These are phyloP conservation scores for Netta rufina DNA, from an alignment of 2,797 vertebrate species.

Conservation along the genomic window DNA sequence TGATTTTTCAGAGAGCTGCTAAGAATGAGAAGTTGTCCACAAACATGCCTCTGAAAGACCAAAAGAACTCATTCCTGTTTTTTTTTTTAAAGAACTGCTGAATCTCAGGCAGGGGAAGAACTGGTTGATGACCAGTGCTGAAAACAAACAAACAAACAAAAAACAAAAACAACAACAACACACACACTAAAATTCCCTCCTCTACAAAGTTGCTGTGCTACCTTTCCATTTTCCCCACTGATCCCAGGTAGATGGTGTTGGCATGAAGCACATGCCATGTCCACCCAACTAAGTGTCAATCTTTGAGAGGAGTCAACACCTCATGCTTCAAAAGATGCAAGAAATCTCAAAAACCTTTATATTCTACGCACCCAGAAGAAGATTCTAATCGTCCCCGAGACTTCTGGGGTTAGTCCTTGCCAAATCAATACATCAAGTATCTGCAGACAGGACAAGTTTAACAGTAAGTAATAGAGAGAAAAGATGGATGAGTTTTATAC, in stretches of 20 bases:
- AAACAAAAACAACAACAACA: no score
- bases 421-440: neutral
- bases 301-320: neutral
- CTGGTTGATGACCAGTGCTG: neutral
- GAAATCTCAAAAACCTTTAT: neutral
- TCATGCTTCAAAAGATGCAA: neutral
- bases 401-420: neutral
- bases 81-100: neutral
- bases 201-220: neutral
- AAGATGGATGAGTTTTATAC: neutral
- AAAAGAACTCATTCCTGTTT: neutral
- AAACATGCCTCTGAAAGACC: neutral
- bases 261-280: rapidly evolving
- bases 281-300: neutral
- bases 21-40: rapidly evolving
- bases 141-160: no score
- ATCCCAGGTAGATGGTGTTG: neutral
- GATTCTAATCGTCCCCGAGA: neutral
- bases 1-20: neutral
- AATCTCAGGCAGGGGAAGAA: neutral
- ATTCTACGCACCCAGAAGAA: neutral
- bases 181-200: rapidly evolving
- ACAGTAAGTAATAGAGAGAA: neutral
- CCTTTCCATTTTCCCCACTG: neutral
- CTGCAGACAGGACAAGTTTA: neutral